A percentile compares a stretch with the other conserved stretches of the same genome.
These are phyloP conservation scores for Drosophila rufa DNA, from an alignment of 1,140 invertebrate genomes.

Conservation along the genomic window DNA sequence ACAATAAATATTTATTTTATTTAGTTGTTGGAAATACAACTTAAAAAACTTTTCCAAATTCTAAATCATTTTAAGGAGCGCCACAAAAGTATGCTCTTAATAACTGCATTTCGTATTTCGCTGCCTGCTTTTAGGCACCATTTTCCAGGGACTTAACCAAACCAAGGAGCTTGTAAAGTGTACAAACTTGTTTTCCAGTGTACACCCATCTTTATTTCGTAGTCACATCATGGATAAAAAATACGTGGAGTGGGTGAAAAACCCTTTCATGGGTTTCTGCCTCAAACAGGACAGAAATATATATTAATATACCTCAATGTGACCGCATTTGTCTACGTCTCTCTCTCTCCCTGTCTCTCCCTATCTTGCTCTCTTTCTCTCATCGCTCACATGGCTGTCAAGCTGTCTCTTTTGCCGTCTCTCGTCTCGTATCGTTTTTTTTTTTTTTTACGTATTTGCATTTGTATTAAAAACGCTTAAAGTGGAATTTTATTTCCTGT, in stretches of 20 bases:
- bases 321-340: constrained; percentile 65
- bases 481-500: constrained; percentile 82
- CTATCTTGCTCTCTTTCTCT: constrained; percentile 15
- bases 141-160: no score
- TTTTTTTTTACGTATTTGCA: constrained; percentile 60
- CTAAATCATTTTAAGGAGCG: no score
- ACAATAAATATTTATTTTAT: no score
- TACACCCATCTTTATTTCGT: constrained; percentile 46
- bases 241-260: constrained; percentile 14
- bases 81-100: no score
- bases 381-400: constrained; percentile 73
- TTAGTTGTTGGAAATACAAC: no score
- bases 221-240: constrained; percentile 40
- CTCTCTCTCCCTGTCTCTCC: not conserved
- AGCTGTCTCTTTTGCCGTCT: constrained; percentile 29
- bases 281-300: constrained; percentile 48
- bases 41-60: no score
- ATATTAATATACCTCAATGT: constrained; percentile 77
- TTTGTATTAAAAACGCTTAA: constrained; percentile 82
- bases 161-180: no score
- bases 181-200: not conserved
- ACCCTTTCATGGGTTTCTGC: constrained; percentile 47
- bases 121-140: no score
- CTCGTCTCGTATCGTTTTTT: not conserved
- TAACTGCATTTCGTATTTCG: no score